Conservation (phyloP, 2,797 vertebrate species). For the Danio jaintianensis region DNA sequence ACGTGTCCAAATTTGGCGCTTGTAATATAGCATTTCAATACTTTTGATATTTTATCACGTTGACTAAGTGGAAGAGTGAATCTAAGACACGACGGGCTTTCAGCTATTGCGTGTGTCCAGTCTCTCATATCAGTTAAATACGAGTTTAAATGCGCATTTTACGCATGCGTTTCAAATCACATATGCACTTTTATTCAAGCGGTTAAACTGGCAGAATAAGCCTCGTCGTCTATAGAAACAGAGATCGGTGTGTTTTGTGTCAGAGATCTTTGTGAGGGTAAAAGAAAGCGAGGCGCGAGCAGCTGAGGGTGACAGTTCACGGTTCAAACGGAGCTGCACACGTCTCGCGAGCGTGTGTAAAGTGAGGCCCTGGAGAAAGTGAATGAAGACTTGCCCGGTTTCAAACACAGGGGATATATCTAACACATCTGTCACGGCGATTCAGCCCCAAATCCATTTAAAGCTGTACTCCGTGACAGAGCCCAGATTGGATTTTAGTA, state of each 20-base stretch:
- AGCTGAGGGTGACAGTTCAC: constrained; percentile 99
- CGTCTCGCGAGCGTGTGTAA: constrained; percentile 82
- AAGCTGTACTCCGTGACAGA: constrained; percentile 81
- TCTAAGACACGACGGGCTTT: neutral
- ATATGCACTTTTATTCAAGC: constrained; percentile 93
- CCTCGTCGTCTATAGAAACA: constrained; percentile 89
- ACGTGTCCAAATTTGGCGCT: too few species aligned
- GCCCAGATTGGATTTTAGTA: constrained; percentile 81
- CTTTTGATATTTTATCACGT: too few species aligned
- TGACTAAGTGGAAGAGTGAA: neutral
- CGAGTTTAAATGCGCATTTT: constrained; percentile 84
- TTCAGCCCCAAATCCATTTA: constrained; percentile 83
- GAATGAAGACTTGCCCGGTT: constrained; percentile 78
- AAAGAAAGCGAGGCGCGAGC: constrained; percentile 82
- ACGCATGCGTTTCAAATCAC: constrained; percentile 95
- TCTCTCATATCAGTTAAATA: constrained; percentile 89
- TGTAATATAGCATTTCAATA: too few species aligned
- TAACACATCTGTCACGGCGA: constrained; percentile 96
- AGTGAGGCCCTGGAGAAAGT: constrained; percentile 74
- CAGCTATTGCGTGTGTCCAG: neutral
- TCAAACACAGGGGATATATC: constrained; percentile 82
- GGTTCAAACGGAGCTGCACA: constrained; percentile 88
- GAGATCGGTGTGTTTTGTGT: constrained; percentile 86
- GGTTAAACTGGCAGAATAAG: constrained; percentile 95
- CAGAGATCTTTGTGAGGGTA: constrained; percentile 85